Evolutionary conservation across 1,140 invertebrate genomes (phyloP).

Genomic region (Plectrocnemia conspersa): DNA sequence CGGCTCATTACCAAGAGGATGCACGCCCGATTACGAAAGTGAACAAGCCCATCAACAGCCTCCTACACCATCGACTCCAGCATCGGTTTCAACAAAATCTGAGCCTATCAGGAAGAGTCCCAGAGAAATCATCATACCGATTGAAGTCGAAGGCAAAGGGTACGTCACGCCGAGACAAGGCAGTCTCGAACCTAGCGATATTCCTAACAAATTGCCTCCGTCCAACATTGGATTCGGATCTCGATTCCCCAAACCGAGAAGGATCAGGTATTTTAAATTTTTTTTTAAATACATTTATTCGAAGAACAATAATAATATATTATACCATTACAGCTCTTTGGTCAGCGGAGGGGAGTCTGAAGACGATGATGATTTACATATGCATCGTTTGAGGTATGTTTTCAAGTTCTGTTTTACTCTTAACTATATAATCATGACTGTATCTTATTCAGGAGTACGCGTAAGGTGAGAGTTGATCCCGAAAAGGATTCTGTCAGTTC

Average conservation of each 20-base stretch:
- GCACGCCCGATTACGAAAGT: slow-evolving; percentile 16
- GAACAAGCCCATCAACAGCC: slow-evolving; percentile 28
- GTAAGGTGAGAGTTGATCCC: slow-evolving; percentile 59
- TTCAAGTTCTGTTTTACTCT: background rate
- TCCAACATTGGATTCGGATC: slow-evolving; percentile 32
- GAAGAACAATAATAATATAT: slow-evolving; percentile 4
- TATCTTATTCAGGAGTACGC: slow-evolving; percentile 55
- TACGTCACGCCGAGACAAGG: slow-evolving; percentile 74
- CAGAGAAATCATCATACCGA: slow-evolving; percentile 86
- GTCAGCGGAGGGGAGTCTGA: slow-evolving; percentile 68
- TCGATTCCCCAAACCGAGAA: slow-evolving; percentile 40
- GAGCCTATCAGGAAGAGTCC: slow-evolving; percentile 83
- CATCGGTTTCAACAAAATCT: slow-evolving; percentile 43
- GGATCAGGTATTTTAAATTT: slow-evolving; percentile 48
- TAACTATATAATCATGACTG: background rate
- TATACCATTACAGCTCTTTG: slow-evolving; percentile 51
- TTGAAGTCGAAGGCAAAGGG: slow-evolving; percentile 81
- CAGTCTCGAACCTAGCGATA: slow-evolving; percentile 67
- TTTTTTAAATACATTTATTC: background rate
- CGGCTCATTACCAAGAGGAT: slow-evolving; percentile 27
- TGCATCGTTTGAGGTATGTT: slow-evolving; percentile 69
- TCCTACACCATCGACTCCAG: slow-evolving; percentile 41
- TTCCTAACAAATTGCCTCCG: slow-evolving; percentile 46
- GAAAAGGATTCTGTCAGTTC: slow-evolving; percentile 78
- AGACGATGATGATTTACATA: slow-evolving; percentile 64